phyloP scores from a whole-genome alignment of 2,888 invertebrate genomes.

The Reticulitermes lucifugus region DNA sequence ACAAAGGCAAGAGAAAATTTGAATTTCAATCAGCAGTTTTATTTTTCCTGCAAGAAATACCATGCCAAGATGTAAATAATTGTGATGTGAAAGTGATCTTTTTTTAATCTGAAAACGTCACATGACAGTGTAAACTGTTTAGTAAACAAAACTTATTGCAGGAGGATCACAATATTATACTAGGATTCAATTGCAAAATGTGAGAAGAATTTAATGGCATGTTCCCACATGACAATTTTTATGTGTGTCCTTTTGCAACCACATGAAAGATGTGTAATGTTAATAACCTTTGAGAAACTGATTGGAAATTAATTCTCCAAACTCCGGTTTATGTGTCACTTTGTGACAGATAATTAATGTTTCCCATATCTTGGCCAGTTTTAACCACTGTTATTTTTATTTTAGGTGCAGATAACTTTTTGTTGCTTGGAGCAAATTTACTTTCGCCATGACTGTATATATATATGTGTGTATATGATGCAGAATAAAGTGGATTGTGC shows the following conservation, averaged over 20 bases:
- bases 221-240: not conserved
- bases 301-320: not conserved
- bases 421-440: not conserved
- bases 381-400: not conserved
- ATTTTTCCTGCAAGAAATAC: not conserved
- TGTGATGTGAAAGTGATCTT: not conserved
- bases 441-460: not conserved
- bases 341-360: not conserved
- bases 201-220: too few relatives aligned
- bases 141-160: too few relatives aligned
- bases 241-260: too few relatives aligned
- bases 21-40: too few relatives aligned
- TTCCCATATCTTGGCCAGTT: not conserved
- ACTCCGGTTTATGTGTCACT: not conserved
- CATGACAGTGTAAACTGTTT: too few relatives aligned
- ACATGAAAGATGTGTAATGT: not conserved
- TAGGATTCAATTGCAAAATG: too few relatives aligned
- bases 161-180: too few relatives aligned
- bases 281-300: not conserved
- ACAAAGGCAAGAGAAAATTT: too few relatives aligned
- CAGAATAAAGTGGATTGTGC: constrained; percentile 36
- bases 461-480: not conserved
- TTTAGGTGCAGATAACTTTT: not conserved
- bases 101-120: not conserved
- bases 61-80: not conserved